These are phyloP conservation scores for Echinops telfairi DNA, from an alignment of 2,113 vertebrate genomes.

Conservation along the genomic window DNA sequence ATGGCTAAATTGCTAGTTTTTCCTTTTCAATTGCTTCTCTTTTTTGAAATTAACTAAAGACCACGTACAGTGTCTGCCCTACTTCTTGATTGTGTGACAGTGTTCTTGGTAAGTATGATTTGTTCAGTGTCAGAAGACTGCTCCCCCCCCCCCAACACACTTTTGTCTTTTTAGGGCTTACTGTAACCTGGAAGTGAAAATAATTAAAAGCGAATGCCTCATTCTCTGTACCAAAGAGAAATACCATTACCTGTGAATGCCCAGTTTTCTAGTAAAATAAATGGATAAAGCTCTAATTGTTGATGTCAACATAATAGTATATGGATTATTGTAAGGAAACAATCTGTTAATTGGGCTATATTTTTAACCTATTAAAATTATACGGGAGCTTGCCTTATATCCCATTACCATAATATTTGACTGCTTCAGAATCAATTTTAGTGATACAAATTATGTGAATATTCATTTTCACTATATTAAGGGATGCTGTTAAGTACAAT, in stretches of 20 bases:
- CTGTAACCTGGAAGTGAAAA: constrained; percentile 48
- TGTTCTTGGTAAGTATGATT: constrained; percentile 7
- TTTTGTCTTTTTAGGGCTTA: constrained; percentile 1
- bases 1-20: not conserved
- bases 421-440: constrained; percentile 48
- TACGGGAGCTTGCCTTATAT: not conserved
- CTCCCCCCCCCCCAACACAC: not conserved
- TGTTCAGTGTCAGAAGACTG: constrained; percentile 28
- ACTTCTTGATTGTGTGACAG: not conserved
- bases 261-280: constrained; percentile 1
- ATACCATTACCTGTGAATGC: constrained; percentile 2
- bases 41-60: constrained; percentile 11
- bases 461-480: constrained; percentile 56
- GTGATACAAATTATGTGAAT: constrained; percentile 52
- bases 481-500: not conserved
- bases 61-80: not conserved
- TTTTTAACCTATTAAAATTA: constrained; percentile 23
- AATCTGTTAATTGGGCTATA: constrained; percentile 1
- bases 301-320: constrained; percentile 14
- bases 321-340: constrained; percentile 2
- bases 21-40: constrained; percentile 21
- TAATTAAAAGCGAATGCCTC: not conserved
- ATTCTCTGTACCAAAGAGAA: constrained; percentile 1
- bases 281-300: not conserved
- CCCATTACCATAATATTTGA: not conserved